Evolutionary conservation across 2,797 vertebrate species (phyloP), one percentile per base, ranked within the genome.

Genomic region (Todus mexicanus): DNA sequence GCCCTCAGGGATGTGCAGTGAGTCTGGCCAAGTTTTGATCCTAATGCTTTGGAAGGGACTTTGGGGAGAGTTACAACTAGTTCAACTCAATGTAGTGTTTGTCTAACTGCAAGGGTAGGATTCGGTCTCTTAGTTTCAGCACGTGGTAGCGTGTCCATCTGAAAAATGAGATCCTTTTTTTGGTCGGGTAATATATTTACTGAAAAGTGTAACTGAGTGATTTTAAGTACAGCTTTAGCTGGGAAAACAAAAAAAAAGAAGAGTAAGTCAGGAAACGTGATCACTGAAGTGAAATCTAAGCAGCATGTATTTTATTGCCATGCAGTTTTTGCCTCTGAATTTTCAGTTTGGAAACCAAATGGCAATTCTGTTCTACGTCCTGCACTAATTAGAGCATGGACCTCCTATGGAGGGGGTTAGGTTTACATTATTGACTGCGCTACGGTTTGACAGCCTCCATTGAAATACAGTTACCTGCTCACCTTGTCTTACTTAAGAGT

Each of bases 1-100:
- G 47, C 47, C 56, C 0, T 0, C 18, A 20, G 74, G 45, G 45
- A n/a, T 2, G 1, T 22, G 9, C 19, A 35, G 37, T 0, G 0
- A 53, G 23, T 63, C 43, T 0, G 0, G 21, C 64, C 42, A 57
- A 14, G 35, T 75, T 81, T 77, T 75, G 70, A n/a, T 89, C 47
- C 43, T 50, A 37, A 31, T 0, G 0, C 31, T 93, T 95, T 48
- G 56, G 50, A 33, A 12, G 20, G 31, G 26, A 26, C 65, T 65
- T 50, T 0, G 12, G 20, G 20, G 64, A 57, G 29, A 64, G 26
- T 80, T 84, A 78, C 45, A 71, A 53, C 56, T 57, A 61, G 65
- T 68, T 71, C 42, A 27, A 0, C 40, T 70, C 1, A 26, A 5
- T 1, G 0, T 45, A 45, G 23, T 65, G 47, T 45, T 66, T 31